Evolutionary conservation across 2,113 vertebrate species (phyloP).

Genomic region (Xiphophorus maculatus): DNA sequence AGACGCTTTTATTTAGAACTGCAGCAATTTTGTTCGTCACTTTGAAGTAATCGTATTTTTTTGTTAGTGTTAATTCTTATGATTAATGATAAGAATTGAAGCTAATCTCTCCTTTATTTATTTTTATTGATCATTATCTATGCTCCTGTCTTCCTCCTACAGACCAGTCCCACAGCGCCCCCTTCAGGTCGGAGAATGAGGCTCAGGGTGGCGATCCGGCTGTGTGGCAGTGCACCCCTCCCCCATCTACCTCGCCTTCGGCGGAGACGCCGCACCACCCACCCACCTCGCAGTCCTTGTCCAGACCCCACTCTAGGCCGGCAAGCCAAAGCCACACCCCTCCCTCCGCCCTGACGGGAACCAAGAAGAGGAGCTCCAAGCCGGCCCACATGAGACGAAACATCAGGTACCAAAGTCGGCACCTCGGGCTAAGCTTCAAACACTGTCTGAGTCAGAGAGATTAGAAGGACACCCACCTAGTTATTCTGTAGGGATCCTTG

Average conservation of each 20-base stretch:
- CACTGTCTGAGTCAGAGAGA: neutral
- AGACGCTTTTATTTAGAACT: neutral
- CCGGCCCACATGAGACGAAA: conserved; percentile 93
- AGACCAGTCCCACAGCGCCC: conserved; percentile 88
- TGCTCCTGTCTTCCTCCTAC: conserved; percentile 45
- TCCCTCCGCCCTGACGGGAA: conserved; percentile 79
- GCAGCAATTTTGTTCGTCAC: neutral
- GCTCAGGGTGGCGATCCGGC: conserved; percentile 83
- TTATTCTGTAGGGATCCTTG: neutral
- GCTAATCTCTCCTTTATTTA: neutral
- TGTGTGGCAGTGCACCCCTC: conserved; percentile 87
- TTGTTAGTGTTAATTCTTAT: neutral
- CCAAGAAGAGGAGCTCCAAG: conserved; percentile 90
- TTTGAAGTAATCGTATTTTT: neutral
- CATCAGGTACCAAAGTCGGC: conserved; percentile 84
- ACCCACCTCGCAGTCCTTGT: conserved; percentile 54
- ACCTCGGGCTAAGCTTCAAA: neutral
- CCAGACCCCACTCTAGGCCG: conserved; percentile 78
- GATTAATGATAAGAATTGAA: neutral
- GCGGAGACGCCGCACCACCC: conserved; percentile 80
- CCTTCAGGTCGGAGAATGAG: conserved; percentile 85
- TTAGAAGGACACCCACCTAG: neutral
- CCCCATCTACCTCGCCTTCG: conserved; percentile 93
- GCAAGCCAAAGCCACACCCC: conserved; percentile 84
- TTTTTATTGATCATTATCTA: neutral